Evolutionary conservation across 2,888 invertebrate species (phyloP), one percentile per base, ranked within the genome.

Genomic region (Cartodere bifasciata): DNA sequence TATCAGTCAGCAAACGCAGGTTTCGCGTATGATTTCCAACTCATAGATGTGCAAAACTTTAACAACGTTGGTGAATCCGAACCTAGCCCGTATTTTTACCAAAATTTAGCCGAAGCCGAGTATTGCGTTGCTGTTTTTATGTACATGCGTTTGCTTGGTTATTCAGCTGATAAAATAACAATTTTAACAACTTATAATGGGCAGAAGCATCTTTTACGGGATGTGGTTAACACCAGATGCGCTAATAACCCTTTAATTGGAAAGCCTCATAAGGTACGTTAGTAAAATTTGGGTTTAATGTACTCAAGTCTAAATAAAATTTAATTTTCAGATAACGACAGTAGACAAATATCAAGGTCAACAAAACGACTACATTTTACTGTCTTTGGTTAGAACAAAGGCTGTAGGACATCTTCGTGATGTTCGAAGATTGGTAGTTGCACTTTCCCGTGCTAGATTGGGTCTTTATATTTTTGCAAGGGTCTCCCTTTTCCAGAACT

Each of bases 261-360:
- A 11, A 67, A 79, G 49, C 94, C 94, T 0, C 77, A 84, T 44
- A 94, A 91, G 68, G 80, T 81, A 61, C 35, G 33, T 37, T 23
- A 15, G 5, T 32, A 17, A 7, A 17, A 17, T 9, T 9, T 6
- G 5, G 24, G 11, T 9, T 23, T 7, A 23, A 10, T 10, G 24
- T 23, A 6, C 10, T 5, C 6, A 6, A 17, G 6, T 31, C 10
- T 13, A 32, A 16, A 7, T 10, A 9, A 11, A n/a, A 23, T 13
- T 16, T 30, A 23, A 17, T 34, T 43, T 42, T 4, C 43, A 75
- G 75, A 76, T 87, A 14, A 85, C 87, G 1, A 99, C 98, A 0
- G 98, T 99, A 11, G 98, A 98, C 64, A 95, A 97, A 56, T 99
- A 94, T 60, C 98, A 99, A 56, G 98, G 98, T 34, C 98, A 99